Conservation (phyloP, 2,888 invertebrate genomes). For the Alviniconcha strummeri region DNA sequence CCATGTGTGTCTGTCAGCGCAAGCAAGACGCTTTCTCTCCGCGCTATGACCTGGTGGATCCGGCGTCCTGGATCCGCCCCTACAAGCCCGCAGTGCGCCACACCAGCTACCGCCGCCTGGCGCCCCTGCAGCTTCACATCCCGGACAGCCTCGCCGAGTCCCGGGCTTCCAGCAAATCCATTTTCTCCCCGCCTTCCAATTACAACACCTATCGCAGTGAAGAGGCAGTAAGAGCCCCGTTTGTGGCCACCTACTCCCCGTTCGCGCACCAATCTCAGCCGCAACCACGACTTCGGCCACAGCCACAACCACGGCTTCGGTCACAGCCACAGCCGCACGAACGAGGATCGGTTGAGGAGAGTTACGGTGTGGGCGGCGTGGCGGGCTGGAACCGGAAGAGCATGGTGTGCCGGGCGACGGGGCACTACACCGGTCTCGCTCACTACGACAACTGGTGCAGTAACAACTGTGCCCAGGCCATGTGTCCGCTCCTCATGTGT, state of each 20-base stretch:
- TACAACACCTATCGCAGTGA: not conserved
- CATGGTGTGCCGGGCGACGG: slow-evolving; percentile 42
- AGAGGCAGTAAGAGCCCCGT: not conserved
- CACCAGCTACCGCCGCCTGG: not conserved
- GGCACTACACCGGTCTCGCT: slow-evolving; percentile 39
- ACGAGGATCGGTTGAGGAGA: not conserved
- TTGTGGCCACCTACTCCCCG: slow-evolving; percentile 6
- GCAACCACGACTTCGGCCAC: not conserved
- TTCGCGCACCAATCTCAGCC: not conserved
- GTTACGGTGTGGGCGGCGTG: not conserved
- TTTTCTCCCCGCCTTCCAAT: not conserved
- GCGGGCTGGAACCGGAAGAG: not conserved
- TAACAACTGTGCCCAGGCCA: slow-evolving; percentile 41
- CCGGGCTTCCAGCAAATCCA: not conserved
- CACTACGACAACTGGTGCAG: slow-evolving; percentile 51
- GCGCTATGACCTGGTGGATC: not conserved
- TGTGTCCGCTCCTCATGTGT: slow-evolving; percentile 48
- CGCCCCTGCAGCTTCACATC: not conserved
- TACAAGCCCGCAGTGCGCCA: not conserved
- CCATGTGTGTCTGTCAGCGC: slow-evolving; percentile 44
- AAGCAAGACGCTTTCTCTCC: not conserved
- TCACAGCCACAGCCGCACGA: not conserved
- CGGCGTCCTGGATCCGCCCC: not conserved
- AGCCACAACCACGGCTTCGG: no score
- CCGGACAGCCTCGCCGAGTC: not conserved